Conservation (phyloP, 92 coral and sea anemone species). For the Bergia sp. region DNA sequence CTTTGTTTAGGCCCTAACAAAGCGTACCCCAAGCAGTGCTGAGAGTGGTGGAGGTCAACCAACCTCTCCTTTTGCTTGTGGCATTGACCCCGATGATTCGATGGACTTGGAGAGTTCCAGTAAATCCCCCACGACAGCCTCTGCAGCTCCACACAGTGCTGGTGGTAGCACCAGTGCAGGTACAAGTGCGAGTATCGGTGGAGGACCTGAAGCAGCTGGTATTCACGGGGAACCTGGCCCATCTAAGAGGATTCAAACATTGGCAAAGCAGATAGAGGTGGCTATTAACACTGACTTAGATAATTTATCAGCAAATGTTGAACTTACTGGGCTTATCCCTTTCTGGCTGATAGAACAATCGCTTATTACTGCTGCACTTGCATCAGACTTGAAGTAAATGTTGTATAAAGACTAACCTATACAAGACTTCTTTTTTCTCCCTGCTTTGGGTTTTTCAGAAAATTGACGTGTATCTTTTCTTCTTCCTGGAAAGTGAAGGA, state of each 20-base stretch:
- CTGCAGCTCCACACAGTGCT: constrained; percentile 43
- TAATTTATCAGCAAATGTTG: no score
- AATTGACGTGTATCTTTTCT: no score
- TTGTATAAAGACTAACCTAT: no score
- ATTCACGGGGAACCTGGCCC: constrained; percentile 57
- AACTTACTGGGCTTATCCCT: no score
- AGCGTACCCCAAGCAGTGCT: constrained; percentile 76
- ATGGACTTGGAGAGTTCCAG: constrained; percentile 65
- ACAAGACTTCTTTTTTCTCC: no score
- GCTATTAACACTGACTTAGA: background rate
- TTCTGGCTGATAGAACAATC: no score
- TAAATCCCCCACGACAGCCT: constrained; percentile 34
- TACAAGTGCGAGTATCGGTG: constrained; percentile 35
- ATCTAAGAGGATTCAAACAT: constrained; percentile 74
- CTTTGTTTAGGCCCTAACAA: constrained; percentile 77
- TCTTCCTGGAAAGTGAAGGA: no score
- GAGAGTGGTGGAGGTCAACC: constrained; percentile 61
- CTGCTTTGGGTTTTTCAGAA: no score
- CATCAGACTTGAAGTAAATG: no score
- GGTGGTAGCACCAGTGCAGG: constrained; percentile 32
- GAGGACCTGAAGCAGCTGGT: constrained; percentile 48
- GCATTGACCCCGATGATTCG: constrained; percentile 74
- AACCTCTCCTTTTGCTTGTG: constrained; percentile 81
- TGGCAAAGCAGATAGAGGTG: constrained; percentile 87
- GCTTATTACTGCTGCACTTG: no score